Conservation (phyloP, 2,888 invertebrate species). For the Volucella inanis region DNA sequence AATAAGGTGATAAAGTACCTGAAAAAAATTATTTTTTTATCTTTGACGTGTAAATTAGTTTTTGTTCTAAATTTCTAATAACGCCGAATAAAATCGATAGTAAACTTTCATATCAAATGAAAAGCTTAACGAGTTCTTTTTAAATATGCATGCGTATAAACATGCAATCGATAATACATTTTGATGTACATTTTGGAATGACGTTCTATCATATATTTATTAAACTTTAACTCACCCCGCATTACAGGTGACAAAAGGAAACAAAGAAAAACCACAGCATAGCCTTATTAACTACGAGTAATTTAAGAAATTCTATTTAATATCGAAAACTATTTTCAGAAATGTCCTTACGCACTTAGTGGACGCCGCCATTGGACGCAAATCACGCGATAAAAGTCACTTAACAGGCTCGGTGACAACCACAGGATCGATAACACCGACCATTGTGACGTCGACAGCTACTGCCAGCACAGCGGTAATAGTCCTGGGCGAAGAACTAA, state of each 20-base stretch:
- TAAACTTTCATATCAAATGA: conserved; percentile 18
- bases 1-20: too few relatives aligned
- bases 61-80: too few relatives aligned
- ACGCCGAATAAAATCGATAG: not conserved
- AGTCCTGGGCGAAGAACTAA: conserved; percentile 53
- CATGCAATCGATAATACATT: conserved; percentile 42
- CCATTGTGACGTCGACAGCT: conserved; percentile 39
- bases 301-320: conserved; percentile 5
- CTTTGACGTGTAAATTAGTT: too few relatives aligned
- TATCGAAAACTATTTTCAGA: conserved; percentile 51
- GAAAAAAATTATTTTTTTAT: too few relatives aligned
- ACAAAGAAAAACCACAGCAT: conserved; percentile 2
- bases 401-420: conserved; percentile 28
- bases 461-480: conserved; percentile 41
- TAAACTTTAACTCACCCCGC: conserved; percentile 17
- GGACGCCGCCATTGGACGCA: conserved; percentile 53
- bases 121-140: not conserved
- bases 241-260: conserved; percentile 37
- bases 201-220: conserved; percentile 18
- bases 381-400: conserved; percentile 57
- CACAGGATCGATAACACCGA: conserved; percentile 30
- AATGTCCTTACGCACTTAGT: conserved; percentile 55
- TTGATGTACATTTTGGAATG: conserved; percentile 14
- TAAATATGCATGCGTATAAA: not conserved
- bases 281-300: not conserved